These are phyloP conservation scores for Heliothis subflexa DNA, from an alignment of 1,140 invertebrate genomes.

Conservation along the genomic window DNA sequence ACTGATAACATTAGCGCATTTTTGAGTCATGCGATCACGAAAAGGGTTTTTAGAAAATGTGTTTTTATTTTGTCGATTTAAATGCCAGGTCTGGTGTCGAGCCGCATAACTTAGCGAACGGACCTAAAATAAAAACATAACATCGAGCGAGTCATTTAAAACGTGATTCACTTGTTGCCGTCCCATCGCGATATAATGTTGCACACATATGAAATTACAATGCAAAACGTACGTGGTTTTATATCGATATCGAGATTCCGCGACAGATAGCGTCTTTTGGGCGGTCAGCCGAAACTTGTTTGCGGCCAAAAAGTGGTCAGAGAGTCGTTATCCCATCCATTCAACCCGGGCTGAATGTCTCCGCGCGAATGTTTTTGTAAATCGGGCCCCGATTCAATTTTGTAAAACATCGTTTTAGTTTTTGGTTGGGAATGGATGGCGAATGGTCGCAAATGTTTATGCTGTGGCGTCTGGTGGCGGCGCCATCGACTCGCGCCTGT, in stretches of 20 bases:
- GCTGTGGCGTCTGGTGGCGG: constrained; percentile 13
- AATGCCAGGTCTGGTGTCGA: constrained; percentile 47
- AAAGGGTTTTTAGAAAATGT: constrained; percentile 14
- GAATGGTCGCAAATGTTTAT: constrained; percentile 32
- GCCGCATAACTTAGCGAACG: constrained; percentile 36
- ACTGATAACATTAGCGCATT: background rate
- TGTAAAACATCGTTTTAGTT: constrained; percentile 53
- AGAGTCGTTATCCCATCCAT: constrained; percentile 62
- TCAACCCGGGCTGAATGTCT: constrained; percentile 54
- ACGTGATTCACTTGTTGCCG: constrained; percentile 51
- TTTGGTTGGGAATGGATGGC: constrained; percentile 49
- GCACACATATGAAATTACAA: constrained; percentile 57
- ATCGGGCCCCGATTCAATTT: constrained; percentile 36
- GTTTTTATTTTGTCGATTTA: constrained; percentile 39
- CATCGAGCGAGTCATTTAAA: constrained; percentile 36
- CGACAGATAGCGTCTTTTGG: constrained; percentile 58
- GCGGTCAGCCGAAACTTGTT: constrained; percentile 61
- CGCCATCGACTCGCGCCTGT: constrained; percentile 18
- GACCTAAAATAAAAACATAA: constrained; percentile 48
- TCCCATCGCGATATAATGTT: constrained; percentile 42
- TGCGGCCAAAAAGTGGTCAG: constrained; percentile 55
- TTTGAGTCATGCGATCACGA: background rate
- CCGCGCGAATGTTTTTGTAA: constrained; percentile 54
- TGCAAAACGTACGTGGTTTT: constrained; percentile 56
- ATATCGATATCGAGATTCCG: constrained; percentile 64